These are phyloP conservation scores for Ochlodes sylvanus DNA, from an alignment of 2,888 invertebrate species.

Conservation along the genomic window DNA sequence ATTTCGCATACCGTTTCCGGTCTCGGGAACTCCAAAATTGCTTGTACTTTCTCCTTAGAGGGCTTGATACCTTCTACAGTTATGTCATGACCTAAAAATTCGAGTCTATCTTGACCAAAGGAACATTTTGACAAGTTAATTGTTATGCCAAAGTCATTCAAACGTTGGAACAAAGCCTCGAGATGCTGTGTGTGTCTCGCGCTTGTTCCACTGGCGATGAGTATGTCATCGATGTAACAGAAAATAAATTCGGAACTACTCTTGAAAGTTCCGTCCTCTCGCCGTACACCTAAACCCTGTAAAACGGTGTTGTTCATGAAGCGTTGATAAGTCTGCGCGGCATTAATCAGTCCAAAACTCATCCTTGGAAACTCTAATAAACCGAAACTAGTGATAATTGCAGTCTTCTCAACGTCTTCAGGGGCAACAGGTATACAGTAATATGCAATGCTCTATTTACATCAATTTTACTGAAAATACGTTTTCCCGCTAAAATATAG, in stretches of 20 bases:
- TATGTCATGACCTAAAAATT: conserved; percentile 15
- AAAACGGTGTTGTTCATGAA: conserved; percentile 8
- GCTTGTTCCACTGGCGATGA: background rate
- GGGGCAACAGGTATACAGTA: background rate
- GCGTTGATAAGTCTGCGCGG: conserved; percentile 1
- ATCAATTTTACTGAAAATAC: conserved; percentile 5
- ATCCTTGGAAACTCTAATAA: conserved; percentile 1
- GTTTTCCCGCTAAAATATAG: background rate
- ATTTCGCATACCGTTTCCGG: conserved; percentile 9
- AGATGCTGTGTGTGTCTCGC: conserved; percentile 6
- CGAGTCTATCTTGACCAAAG: background rate
- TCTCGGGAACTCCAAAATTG: conserved; percentile 2
- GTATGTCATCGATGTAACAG: conserved; percentile 10
- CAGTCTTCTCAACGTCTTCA: conserved; percentile 15
- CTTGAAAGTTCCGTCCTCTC: background rate
- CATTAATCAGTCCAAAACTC: background rate
- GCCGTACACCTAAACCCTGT: conserved; percentile 10
- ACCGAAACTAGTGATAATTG: conserved; percentile 11
- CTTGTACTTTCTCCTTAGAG: background rate
- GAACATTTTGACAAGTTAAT: conserved; percentile 17
- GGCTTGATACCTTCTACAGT: conserved; percentile 1
- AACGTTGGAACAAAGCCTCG: background rate
- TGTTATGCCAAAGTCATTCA: conserved; percentile 10
- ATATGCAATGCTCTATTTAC: conserved; percentile 14
- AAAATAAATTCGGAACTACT: conserved; percentile 11